Base-by-base conservation (phyloP, 2,113 vertebrate genomes). In the Crotalus helleri region DNA sequence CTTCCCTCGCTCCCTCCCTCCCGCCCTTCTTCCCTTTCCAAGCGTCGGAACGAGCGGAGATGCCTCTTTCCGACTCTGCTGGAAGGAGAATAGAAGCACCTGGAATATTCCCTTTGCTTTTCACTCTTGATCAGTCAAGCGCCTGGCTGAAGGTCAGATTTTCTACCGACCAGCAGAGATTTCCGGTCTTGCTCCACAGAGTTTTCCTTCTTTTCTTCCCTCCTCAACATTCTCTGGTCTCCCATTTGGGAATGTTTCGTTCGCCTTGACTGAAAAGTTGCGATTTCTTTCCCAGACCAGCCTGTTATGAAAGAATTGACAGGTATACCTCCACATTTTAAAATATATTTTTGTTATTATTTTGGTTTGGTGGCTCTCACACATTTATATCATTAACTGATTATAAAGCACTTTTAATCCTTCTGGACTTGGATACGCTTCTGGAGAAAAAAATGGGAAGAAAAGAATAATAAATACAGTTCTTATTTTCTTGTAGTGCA, bases 1-100 rank as follows among this genome's bases (percentile, higher is more conserved):
- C 91, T 61, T 91, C 29, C 93, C 61, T 74, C n/a, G 24, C 58
- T 8, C 90, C 17, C 89, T 23, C 92, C 94, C 91, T 91, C 95
- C 92, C 59, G 91, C 23, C 91, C n/a, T 53, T 7, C 81, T 26
- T 85, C 49, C 91, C 94, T 93, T 93, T 93, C 93, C 69, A 91
- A 94, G 94, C 85, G 91, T 86, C 1, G 93, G 19, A 92, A 61
- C 87, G 93, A 39, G 39, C 58, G 85, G 85, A 29, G 74, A 49
- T 57, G 44, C 19, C 39, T 89, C n/a, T 33, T 4, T 7, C 46
- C 26, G 4, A 2, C 49, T 10, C 5, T 55, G 54, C 69, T 3
- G 87, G 44, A 4, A 21, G 53, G 23, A 21, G 44, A n/a, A 44
- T 23, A 6, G 21, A 29, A 87, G 19, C 91, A 33, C 46, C 57